Evolutionary conservation across 2,113 vertebrate species (phyloP), one percentile per base, ranked within the genome.

Genomic region (Thalassarche chlororhynchos): DNA sequence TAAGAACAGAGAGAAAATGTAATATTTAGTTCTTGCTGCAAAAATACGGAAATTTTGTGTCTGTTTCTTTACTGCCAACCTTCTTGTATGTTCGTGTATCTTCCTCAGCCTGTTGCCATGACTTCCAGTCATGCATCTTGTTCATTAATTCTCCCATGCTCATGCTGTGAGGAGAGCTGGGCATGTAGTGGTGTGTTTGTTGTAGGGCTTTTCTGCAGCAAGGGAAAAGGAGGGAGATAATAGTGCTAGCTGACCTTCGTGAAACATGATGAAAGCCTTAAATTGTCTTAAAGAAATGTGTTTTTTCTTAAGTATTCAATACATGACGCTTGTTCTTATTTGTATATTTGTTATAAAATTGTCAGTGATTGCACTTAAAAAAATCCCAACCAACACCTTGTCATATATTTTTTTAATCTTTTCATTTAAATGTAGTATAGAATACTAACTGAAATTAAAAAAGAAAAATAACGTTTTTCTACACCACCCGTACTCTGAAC

Each of bases 41-140:
- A 84, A 46, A 87, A 26, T 40, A 60, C 29, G 42, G 51, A 29
- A 49, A 26, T 84, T 51, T 66, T 64, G 21, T 3, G 25, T 89
- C 66, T 95, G 6, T 66, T 90, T 84, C 74, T 71, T 71, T 88
- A n/a, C 38, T 70, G 23, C 32, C 49, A 82, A 12, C 17, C 14
- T 86, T 74, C 25, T 62, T 79, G 36, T 80, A 46, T 54, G 17
- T 69, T 83, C 2, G 0, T 70, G 32, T 75, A 57, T 69, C 57
- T 88, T 83, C 42, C n/a, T 81, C n/a, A 76, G 38, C 23, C 60
- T 66, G 91, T 90, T 97, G 80, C 77, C 72, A 87, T 84, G 87
- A 84, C 93, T 96, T 94, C 47, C 74, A 93, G 47, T 78, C 14
- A 28, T 9, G 12, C 23, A 42, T 60, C 26, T 76, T 2, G 2